A percentile compares a stretch with the other conserved stretches of the same genome.
These are phyloP conservation scores for Chrysolina haemoptera DNA, from an alignment of 2,888 invertebrate species.

Conservation along the genomic window DNA sequence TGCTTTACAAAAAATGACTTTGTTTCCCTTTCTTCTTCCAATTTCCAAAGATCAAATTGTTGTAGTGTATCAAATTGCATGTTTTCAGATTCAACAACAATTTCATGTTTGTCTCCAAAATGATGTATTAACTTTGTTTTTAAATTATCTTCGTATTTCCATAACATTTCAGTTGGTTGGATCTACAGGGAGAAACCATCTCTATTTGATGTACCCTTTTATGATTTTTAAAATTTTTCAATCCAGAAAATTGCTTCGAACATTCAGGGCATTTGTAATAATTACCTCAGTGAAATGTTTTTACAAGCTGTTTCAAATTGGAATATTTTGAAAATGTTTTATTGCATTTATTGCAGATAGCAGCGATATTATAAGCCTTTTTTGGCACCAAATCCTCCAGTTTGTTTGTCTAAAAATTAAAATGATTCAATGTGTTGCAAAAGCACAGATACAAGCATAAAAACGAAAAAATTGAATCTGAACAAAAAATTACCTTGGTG, in stretches of 20 bases:
- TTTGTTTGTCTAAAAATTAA: background rate
- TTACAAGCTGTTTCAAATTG: background rate
- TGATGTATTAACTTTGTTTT: constrained; percentile 13
- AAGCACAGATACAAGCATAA: background rate
- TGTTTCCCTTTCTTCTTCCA: constrained; percentile 24
- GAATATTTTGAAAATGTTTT: constrained; percentile 8
- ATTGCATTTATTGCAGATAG: background rate
- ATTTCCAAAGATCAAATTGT: constrained; percentile 14
- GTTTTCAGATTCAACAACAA: background rate
- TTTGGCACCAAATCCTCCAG: background rate
- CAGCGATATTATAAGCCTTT: background rate
- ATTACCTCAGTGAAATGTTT: constrained; percentile 2
- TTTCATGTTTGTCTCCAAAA: constrained; percentile 8
- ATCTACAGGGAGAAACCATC: background rate
- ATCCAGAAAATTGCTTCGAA: constrained; percentile 8
- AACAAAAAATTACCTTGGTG: background rate
- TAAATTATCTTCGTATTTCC: constrained; percentile 13
- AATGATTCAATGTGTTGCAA: background rate
- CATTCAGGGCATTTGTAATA: background rate
- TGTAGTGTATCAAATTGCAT: background rate
- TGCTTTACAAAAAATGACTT: constrained; percentile 10
- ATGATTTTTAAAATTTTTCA: constrained; percentile 18
- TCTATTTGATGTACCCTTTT: constrained; percentile 3
- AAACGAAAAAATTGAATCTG: no score
- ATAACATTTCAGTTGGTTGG: constrained; percentile 18